These are phyloP conservation scores for Homalodisca vitripennis DNA, from an alignment of 1,140 invertebrate genomes.

Conservation along the genomic window DNA sequence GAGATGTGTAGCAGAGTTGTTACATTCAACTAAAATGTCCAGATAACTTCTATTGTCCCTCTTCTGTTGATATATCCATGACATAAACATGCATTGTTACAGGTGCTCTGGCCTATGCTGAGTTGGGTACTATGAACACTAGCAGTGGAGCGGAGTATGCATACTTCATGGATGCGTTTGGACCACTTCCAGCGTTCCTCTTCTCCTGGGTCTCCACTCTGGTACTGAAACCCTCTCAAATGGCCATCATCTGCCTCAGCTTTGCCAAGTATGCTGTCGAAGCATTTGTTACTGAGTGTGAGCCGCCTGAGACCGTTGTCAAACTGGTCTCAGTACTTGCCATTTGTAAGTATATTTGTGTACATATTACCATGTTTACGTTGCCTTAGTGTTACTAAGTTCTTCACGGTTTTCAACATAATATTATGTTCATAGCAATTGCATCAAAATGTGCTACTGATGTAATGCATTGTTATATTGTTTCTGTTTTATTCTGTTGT, in stretches of 20 bases:
- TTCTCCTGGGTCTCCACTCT: slow-evolving; percentile 91
- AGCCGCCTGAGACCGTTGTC: slow-evolving; percentile 70
- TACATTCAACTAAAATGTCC: too few relatives aligned
- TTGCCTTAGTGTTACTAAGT: too few relatives aligned
- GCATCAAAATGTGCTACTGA: too few relatives aligned
- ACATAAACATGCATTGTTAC: too few relatives aligned
- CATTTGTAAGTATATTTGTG: slow-evolving; percentile 61
- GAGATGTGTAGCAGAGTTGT: too few relatives aligned
- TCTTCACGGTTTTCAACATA: too few relatives aligned
- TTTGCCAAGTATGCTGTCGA: slow-evolving; percentile 94
- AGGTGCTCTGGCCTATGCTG: slow-evolving; percentile 90
- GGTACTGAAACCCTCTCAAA: slow-evolving; percentile 88
- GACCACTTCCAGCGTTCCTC: slow-evolving; percentile 83
- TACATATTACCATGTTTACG: too few relatives aligned
- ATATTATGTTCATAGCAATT: too few relatives aligned
- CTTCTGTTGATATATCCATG: too few relatives aligned
- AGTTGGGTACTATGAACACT: slow-evolving; percentile 90
- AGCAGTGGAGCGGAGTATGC: slow-evolving; percentile 92
- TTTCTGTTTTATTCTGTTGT: too few relatives aligned
- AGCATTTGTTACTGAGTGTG: slow-evolving; percentile 82
- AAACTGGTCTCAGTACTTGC: slow-evolving; percentile 78
- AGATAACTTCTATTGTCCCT: too few relatives aligned
- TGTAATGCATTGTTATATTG: too few relatives aligned
- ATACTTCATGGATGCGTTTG: slow-evolving; percentile 89
- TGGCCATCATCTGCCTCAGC: slow-evolving; percentile 91